Evolutionary conservation across 2,888 invertebrate species (phyloP), one percentile per base, ranked within the genome.

Genomic region (Balanococcus diminutus): DNA sequence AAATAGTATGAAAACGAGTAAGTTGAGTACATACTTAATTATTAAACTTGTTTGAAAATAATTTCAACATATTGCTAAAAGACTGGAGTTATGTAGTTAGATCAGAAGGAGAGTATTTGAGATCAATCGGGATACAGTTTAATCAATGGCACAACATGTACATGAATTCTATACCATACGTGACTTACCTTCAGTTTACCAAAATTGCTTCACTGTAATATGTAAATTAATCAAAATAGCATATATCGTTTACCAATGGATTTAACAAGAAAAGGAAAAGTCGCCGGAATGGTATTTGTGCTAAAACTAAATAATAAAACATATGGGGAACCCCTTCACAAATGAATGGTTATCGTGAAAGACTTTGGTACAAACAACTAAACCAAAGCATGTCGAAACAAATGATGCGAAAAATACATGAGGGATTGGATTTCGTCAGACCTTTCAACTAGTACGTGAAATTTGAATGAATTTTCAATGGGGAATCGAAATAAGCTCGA

Each of bases 371-470:
- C 67, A 67, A 67, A 28, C 28, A 67, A 56, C 56, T 1, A 56
- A 56, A 56, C 56, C 56, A 22, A 56, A 22, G 19, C 28, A 28
- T 28, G 28, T 67, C 28, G 11, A 67, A 67, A 67, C 67, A 67
- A 67, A 67, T 67, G 67, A 67, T 67, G 67, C 67, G 67, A 67
- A 67, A 67, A 67, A 67, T 67, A 67, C 67, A 67, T 67, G 14
- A 67, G 28, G 67, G 67, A 67, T 67, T 28, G 2, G 14, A 67
- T 67, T 67, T 28, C 28, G 14, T 67, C 28, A 67, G 14, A 67
- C 67, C 25, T 67, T 67, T 67, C 67, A 67, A 28, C 67, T 28
- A 14, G 28, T 67, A 28, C 4, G 67, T 4, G 14, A 67, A 67
- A 67, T 67, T 67, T 67, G 67, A 67, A 67, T 67, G 67, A 28